Evolutionary conservation across 2,113 vertebrate genomes (phyloP).

Genomic region (Taxidea taxus): DNA sequence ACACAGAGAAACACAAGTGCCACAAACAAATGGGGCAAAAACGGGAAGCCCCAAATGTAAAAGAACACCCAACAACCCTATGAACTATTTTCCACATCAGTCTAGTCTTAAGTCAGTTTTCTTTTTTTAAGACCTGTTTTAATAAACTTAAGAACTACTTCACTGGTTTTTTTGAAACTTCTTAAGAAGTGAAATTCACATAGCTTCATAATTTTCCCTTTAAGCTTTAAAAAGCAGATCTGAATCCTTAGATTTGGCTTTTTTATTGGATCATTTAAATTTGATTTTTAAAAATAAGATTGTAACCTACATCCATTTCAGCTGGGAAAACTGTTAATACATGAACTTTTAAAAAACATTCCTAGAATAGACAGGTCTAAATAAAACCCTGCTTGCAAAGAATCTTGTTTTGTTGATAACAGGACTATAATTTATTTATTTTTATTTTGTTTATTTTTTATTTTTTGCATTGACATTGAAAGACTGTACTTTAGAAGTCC

Average conservation of each 20-base stretch:
- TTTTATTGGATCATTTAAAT: not conserved
- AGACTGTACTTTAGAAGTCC: not conserved
- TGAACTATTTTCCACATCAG: not conserved
- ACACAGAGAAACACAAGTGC: not conserved
- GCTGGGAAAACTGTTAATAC: not conserved
- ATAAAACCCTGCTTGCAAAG: not conserved
- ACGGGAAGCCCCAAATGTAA: not conserved
- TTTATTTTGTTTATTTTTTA: too few species aligned
- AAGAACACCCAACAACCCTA: not conserved
- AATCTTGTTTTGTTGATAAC: not conserved
- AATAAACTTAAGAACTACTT: not conserved
- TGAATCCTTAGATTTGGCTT: not conserved
- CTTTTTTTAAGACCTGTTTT: not conserved
- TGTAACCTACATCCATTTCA: not conserved
- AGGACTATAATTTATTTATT: not conserved
- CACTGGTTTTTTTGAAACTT: not conserved
- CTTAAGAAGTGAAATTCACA: not conserved
- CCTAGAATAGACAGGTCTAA: not conserved
- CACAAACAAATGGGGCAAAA: not conserved
- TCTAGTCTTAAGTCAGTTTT: not conserved
- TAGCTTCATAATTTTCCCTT: constrained; percentile 28
- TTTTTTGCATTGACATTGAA: too few species aligned
- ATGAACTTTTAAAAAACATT: constrained; percentile 18
- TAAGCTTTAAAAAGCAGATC: not conserved
- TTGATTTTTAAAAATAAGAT: not conserved